A percentile compares a stretch with the other conserved stretches of the same genome.
These are phyloP conservation scores for Zapornia atra DNA, from an alignment of 2,113 vertebrate genomes.

Conservation along the genomic window DNA sequence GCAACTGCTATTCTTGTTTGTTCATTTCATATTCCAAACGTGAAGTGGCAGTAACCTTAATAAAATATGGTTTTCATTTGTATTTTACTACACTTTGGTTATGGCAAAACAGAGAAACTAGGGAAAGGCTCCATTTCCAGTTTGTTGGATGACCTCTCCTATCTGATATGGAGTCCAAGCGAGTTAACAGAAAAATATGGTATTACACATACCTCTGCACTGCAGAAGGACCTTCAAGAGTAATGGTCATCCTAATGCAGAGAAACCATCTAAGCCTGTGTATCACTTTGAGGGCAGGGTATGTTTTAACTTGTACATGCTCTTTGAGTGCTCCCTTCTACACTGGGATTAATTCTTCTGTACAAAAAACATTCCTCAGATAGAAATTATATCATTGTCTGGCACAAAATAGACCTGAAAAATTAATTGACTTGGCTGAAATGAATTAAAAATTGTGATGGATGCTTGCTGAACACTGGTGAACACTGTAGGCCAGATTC, in stretches of 20 bases:
- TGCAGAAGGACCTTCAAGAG: background rate
- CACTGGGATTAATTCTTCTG: background rate
- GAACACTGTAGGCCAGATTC: background rate
- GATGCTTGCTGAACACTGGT: background rate
- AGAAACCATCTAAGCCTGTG: background rate
- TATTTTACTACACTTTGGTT: background rate
- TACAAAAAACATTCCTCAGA: background rate
- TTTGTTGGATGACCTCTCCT: background rate
- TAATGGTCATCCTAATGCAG: fast-evolving
- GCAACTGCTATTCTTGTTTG: background rate
- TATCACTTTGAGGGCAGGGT: background rate
- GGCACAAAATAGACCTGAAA: background rate
- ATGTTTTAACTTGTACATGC: background rate
- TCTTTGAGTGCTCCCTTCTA: background rate
- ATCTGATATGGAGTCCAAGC: background rate
- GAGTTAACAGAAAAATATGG: background rate
- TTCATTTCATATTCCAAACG: background rate
- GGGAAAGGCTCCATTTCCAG: background rate
- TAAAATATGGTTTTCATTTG: background rate
- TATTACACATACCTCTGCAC: background rate
- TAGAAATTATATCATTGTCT: background rate
- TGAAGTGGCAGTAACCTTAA: background rate
- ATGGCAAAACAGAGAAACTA: background rate
- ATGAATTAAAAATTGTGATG: background rate
- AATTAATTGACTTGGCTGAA: background rate